These are phyloP conservation scores for Notospermus geniculatus DNA, from an alignment of 1,140 invertebrate genomes.

Conservation along the genomic window DNA sequence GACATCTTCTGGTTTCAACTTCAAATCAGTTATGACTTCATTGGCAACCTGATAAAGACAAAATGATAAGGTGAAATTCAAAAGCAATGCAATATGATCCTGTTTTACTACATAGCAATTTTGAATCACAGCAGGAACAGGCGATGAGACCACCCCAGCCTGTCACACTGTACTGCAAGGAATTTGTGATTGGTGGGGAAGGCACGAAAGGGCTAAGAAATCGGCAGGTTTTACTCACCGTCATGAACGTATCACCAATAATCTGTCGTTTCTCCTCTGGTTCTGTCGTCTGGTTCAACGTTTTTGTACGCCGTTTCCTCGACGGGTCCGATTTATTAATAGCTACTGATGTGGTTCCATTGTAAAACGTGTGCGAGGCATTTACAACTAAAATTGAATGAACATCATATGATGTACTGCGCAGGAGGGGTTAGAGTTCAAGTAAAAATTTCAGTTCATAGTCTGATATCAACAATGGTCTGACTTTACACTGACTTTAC, in stretches of 20 bases:
- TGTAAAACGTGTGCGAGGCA: slow-evolving; percentile 59
- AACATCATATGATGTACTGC: slow-evolving; percentile 64
- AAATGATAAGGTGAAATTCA: no score
- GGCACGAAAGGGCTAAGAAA: no score
- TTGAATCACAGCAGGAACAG: no score
- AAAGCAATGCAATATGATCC: no score
- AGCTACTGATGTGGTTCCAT: slow-evolving; percentile 75
- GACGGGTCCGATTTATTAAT: slow-evolving; percentile 60
- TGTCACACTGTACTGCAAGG: no score
- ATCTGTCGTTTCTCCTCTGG: slow-evolving; percentile 98
- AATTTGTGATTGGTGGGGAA: no score
- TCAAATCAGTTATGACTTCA: slow-evolving; percentile 51
- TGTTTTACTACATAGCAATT: no score
- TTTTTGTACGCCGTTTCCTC: slow-evolving; percentile 75
- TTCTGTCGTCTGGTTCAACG: slow-evolving; percentile 80
- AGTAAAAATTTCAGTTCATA: background rate
- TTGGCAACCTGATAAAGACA: slow-evolving; percentile 48
- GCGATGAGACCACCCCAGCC: no score
- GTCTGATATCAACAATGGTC: background rate
- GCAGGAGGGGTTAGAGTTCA: slow-evolving; percentile 55
- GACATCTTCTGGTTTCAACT: slow-evolving; percentile 52
- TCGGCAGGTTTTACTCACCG: slow-evolving; percentile 55
- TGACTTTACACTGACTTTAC: no score
- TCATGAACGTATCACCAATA: slow-evolving; percentile 97
- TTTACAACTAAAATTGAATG: slow-evolving; percentile 50